Evolutionary conservation across 2,888 invertebrate species (phyloP).

Genomic region (Drosophila yooni): DNA sequence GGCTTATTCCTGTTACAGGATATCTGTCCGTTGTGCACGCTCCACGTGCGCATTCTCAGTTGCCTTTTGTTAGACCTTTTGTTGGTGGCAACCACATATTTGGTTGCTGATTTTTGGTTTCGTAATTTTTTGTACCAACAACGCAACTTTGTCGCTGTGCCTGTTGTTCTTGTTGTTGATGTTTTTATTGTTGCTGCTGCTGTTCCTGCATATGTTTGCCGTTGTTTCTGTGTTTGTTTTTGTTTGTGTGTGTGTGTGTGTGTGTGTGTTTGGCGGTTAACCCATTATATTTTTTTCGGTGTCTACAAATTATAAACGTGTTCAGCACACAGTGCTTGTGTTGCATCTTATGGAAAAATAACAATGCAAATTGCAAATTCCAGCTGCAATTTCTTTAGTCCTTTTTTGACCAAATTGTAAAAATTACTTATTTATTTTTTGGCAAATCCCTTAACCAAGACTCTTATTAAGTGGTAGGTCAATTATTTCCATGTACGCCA

Average conservation of each 20-base stretch:
- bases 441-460: neutral
- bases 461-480: neutral
- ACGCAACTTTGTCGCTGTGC: slow-evolving; percentile 44
- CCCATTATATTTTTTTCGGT: slow-evolving; percentile 45
- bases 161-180: slow-evolving; percentile 28
- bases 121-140: slow-evolving; percentile 77
- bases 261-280: slow-evolving; percentile 72
- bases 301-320: slow-evolving; percentile 67
- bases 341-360: slow-evolving; percentile 16
- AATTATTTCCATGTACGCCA: neutral
- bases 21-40: neutral
- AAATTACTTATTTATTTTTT: neutral
- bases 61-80: slow-evolving; percentile 68
- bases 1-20: slow-evolving; percentile 6
- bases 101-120: slow-evolving; percentile 84
- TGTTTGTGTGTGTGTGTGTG: slow-evolving; percentile 7
- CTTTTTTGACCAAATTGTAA: neutral
- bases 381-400: slow-evolving; percentile 4
- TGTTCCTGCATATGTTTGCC: slow-evolving; percentile 64
- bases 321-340: slow-evolving; percentile 30
- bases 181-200: slow-evolving; percentile 17
- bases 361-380: slow-evolving; percentile 6
- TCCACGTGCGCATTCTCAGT: slow-evolving; percentile 14
- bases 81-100: slow-evolving; percentile 76
- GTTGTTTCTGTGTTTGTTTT: slow-evolving; percentile 30